These are phyloP conservation scores for Natator depressus DNA, from an alignment of 2,113 vertebrate genomes.

Conservation along the genomic window DNA sequence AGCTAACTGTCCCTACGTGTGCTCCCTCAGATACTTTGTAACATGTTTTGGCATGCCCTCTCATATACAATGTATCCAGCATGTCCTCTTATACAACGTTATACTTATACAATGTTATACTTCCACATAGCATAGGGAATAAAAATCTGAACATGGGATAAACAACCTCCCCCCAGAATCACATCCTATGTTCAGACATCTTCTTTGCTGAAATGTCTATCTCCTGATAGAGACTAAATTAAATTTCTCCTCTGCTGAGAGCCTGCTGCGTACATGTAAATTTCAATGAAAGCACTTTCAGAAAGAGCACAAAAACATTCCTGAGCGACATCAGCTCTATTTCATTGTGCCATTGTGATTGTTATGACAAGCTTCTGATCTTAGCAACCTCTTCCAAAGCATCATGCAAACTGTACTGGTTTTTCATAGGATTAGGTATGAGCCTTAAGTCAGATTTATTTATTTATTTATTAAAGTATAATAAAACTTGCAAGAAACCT, in stretches of 20 bases:
- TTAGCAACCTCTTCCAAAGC: neutral
- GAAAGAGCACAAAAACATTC: neutral
- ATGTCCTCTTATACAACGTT: too few species aligned
- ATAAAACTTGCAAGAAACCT: neutral
- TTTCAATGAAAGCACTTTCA: neutral
- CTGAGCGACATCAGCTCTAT: neutral
- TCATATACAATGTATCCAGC: too few species aligned
- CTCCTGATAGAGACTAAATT: conserved; percentile 25
- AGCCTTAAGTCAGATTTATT: neutral
- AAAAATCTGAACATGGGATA: neutral
- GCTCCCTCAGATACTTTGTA: too few species aligned
- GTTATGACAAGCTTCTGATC: neutral
- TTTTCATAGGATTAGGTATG: neutral
- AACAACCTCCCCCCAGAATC: neutral
- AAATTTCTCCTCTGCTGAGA: neutral
- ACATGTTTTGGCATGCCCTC: too few species aligned
- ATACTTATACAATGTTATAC: too few species aligned
- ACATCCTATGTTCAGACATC: neutral
- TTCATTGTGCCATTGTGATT: neutral
- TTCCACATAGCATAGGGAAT: neutral
- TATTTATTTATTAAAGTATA: neutral
- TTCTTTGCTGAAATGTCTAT: neutral
- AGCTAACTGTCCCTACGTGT: too few species aligned
- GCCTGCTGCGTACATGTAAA: neutral
- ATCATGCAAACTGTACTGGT: neutral